Evolutionary conservation across 2,797 vertebrate genomes (phyloP), one percentile per base, ranked within the genome.

Genomic region (Microhierax caerulescens): DNA sequence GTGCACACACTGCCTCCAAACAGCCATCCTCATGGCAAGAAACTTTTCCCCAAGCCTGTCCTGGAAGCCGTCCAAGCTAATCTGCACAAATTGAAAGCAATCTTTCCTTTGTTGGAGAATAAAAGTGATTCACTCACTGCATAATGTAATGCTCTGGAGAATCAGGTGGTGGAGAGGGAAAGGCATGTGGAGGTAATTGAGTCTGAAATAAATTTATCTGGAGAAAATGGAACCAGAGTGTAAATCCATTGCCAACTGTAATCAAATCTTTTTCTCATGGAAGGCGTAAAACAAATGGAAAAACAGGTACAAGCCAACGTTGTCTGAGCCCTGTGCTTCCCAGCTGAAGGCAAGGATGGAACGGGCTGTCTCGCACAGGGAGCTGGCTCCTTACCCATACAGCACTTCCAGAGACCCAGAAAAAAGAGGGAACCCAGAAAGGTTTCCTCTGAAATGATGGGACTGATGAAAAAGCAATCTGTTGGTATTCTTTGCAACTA

Each of bases 1-100:
- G 85, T 36, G 41, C 11, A 48, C 20, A 72, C 53, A 67, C 4
- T 0, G 9, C 24, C 13, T 85, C 86, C 57, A 83, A 86, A 95
- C 22, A 68, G 41, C 53, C 63, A 68, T 81, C 85, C 34, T 86
- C 37, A 67, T 61, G 28, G 72, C 74, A 95, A 90, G 68, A 69
- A 86, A 76, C 12, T 45, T 85, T 84, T 25, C 78, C 24, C 51
- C 63, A 53, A 85, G 60, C 72, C 60, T 91, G 74, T 90, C 64
- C 88, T 92, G 94, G 90, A 96, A 96, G 60, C 39, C 11, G 37
- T 97, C 92, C 73, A 75, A 54, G 56, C 61, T 95, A 93, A 97
- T 91, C 95, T 73, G 85, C 74, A 90, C 87, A 96, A 94, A 94
- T 57, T 83, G 90, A 97, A 97, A 97, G 77, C 94, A 95, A 90